Evolutionary conservation across 1,140 invertebrate genomes (phyloP).

Genomic region (Micrasema longulum): DNA sequence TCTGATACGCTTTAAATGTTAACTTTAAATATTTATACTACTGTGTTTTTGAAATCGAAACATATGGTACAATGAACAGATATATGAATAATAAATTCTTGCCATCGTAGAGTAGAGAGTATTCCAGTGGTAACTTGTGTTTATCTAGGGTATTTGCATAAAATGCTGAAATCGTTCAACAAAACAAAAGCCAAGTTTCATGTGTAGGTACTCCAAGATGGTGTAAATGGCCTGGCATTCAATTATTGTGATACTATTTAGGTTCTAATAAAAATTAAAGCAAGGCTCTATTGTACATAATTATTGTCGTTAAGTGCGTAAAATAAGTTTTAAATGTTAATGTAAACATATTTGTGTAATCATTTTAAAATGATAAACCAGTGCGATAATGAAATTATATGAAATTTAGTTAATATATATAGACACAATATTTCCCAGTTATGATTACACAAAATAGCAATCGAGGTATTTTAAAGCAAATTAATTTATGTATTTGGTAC

Average conservation of each 20-base stretch:
- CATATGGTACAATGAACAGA: slow-evolving; percentile 31
- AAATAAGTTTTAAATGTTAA: slow-evolving; percentile 48
- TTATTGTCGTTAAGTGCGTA: slow-evolving; percentile 49
- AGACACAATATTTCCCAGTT: slow-evolving; percentile 50
- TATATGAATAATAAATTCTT: slow-evolving; percentile 33
- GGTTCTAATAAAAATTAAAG: slow-evolving; percentile 54
- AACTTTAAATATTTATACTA: slow-evolving; percentile 27
- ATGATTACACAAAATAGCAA: slow-evolving; percentile 50
- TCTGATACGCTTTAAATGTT: slow-evolving; percentile 28
- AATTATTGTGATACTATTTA: slow-evolving; percentile 56
- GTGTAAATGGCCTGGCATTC: slow-evolving; percentile 51
- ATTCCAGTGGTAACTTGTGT: slow-evolving; percentile 19
- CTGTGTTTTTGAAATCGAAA: slow-evolving; percentile 37
- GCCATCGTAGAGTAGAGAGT: slow-evolving; percentile 44
- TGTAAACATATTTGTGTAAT: slow-evolving; percentile 47
- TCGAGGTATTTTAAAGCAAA: slow-evolving; percentile 51
- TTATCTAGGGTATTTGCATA: slow-evolving; percentile 48
- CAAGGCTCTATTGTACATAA: slow-evolving; percentile 56
- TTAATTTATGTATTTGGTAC: slow-evolving; percentile 52
- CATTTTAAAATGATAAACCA: slow-evolving; percentile 41
- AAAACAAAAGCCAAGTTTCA: slow-evolving; percentile 37
- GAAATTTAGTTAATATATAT: slow-evolving; percentile 45
- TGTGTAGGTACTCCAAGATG: slow-evolving; percentile 35
- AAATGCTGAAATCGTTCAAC: slow-evolving; percentile 50
- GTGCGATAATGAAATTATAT: slow-evolving; percentile 52